These are phyloP conservation scores for Hycleus phaleratus DNA, from an alignment of 1,140 invertebrate genomes.

Conservation along the genomic window DNA sequence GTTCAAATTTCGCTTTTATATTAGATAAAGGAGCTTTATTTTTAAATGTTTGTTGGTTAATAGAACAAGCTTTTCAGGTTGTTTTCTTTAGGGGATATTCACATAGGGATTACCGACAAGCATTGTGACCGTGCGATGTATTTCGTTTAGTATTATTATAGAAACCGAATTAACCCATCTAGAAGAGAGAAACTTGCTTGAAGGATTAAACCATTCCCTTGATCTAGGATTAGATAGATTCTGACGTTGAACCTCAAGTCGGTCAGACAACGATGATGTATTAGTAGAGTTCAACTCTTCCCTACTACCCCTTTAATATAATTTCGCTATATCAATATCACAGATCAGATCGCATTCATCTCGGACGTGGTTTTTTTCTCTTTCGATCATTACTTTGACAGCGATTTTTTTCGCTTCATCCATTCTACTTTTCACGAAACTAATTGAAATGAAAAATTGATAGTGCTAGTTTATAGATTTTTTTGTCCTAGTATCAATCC, in stretches of 20 bases:
- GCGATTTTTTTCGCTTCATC: not conserved
- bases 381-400: not conserved
- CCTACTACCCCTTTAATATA: slow-evolving; percentile 2
- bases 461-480: slow-evolving; percentile 2
- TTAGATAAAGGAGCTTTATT: too few relatives aligned
- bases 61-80: slow-evolving; percentile 22
- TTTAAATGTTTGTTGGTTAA: too few relatives aligned
- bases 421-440: not conserved
- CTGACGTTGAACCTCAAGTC: slow-evolving; percentile 27
- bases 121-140: slow-evolving; percentile 23
- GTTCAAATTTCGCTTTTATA: too few relatives aligned
- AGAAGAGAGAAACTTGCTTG: slow-evolving; percentile 25
- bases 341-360: slow-evolving; percentile 5
- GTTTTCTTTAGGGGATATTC: slow-evolving; percentile 19
- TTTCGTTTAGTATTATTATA: slow-evolving; percentile 21
- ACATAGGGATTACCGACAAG: slow-evolving; percentile 23
- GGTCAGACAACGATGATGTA: slow-evolving; percentile 20
- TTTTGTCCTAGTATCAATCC: slow-evolving; percentile 15
- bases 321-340: slow-evolving; percentile 13
- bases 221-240: slow-evolving; percentile 31
- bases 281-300: slow-evolving; percentile 3
- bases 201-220: slow-evolving; percentile 33
- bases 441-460: not conserved
- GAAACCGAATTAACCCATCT: slow-evolving; percentile 27
- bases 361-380: too few relatives aligned